Conservation (phyloP, 2,113 vertebrate genomes). For the Geococcyx californianus region DNA sequence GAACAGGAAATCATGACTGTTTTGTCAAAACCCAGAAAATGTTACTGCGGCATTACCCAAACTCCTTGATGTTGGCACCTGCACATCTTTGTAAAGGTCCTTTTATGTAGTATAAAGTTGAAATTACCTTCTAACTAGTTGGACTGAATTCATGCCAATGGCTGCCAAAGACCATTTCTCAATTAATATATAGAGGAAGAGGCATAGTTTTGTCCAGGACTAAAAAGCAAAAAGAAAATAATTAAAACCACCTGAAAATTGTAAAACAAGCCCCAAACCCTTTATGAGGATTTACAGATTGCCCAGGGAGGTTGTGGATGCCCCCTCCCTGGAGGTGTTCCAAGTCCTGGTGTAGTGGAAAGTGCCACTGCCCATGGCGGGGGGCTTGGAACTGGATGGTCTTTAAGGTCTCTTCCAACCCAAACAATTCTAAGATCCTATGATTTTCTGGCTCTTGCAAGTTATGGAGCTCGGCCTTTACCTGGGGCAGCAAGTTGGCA, state of each 20-base stretch:
- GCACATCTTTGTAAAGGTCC: background rate
- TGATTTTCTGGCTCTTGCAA: background rate
- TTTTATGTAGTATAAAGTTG: background rate
- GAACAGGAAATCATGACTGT: background rate
- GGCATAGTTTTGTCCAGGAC: background rate
- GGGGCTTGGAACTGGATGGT: too few species aligned
- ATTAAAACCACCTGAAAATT: accelerated
- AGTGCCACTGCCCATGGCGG: too few species aligned
- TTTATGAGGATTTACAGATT: accelerated
- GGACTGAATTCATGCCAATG: background rate
- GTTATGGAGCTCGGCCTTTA: background rate
- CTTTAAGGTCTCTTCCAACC: too few species aligned
- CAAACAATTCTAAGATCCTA: too few species aligned
- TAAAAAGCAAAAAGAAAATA: background rate
- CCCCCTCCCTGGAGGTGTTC: too few species aligned
- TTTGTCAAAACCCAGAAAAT: background rate
- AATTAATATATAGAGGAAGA: background rate
- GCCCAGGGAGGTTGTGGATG: too few species aligned
- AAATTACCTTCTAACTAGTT: background rate
- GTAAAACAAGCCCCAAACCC: accelerated
- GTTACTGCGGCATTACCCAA: background rate
- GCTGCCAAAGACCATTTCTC: background rate
- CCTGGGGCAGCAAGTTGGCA: background rate
- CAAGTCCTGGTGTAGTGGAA: too few species aligned
- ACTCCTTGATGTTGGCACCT: background rate